phyloP scores from a whole-genome alignment of 2,113 vertebrate species.

The Heteronetta atricapilla region DNA sequence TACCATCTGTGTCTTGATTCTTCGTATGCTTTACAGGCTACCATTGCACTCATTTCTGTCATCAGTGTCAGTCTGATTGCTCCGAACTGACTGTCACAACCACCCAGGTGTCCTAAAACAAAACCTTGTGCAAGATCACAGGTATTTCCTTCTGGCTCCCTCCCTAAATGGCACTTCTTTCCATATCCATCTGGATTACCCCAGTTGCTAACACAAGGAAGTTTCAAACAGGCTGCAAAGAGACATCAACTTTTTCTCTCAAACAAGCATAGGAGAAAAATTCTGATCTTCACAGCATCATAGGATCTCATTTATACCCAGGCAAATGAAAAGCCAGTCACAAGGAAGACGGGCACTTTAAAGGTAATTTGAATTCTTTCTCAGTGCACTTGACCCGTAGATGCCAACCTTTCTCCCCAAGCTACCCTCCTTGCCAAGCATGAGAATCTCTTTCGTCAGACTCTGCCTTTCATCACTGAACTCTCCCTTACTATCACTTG shows the following conservation, averaged over 20 bases:
- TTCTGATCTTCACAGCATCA: background rate
- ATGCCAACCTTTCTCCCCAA: background rate
- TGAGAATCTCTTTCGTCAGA: background rate
- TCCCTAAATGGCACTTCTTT: background rate
- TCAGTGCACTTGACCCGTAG: background rate
- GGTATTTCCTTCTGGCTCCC: background rate
- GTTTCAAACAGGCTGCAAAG: background rate
- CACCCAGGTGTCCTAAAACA: background rate
- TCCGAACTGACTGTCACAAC: background rate
- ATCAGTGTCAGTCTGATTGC: background rate
- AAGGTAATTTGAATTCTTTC: background rate
- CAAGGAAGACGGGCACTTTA: background rate
- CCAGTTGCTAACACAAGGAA: background rate
- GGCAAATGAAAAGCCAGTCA: background rate
- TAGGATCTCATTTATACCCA: background rate
- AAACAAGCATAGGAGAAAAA: background rate
- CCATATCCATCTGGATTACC: background rate
- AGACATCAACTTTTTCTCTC: background rate
- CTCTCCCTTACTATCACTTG: background rate
- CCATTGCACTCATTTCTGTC: background rate
- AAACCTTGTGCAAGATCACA: background rate
- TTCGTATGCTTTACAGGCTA: background rate
- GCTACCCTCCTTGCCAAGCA: background rate
- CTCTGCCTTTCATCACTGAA: background rate
- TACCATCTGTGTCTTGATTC: background rate